A percentile compares a stretch with the other conserved stretches of the same genome.
Evolutionary conservation across 2,797 vertebrate genomes (phyloP).

Genomic region (Heteromormyrus szaboi): DNA sequence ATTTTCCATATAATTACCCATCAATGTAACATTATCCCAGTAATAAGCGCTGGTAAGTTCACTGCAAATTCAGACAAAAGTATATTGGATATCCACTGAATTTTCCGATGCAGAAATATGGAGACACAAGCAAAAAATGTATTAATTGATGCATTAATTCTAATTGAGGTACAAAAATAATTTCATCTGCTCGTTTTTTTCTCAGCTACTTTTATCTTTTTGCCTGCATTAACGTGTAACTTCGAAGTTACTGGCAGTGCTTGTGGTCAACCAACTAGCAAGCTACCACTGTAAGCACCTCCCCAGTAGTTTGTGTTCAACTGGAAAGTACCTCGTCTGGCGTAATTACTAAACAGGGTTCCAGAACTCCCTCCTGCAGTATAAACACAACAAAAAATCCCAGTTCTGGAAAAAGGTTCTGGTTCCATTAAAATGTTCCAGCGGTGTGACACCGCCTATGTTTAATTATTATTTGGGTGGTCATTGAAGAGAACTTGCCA

Average conservation of each 20-base stretch:
- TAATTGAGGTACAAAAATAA: not conserved
- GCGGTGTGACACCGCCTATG: not conserved
- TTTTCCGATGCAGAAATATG: not conserved
- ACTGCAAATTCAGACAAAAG: not conserved
- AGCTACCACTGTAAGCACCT: not conserved
- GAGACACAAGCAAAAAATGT: not conserved
- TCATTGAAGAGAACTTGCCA: constrained; percentile 12
- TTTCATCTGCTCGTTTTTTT: not conserved
- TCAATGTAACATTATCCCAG: not conserved
- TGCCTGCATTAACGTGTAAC: not conserved
- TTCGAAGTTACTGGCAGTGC: not conserved
- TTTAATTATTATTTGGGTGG: not conserved
- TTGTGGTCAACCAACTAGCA: not conserved
- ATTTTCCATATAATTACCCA: not conserved
- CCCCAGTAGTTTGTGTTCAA: not conserved
- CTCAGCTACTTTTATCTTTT: not conserved
- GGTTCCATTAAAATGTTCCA: not conserved
- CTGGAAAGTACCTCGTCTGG: not conserved
- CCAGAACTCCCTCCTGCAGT: not conserved
- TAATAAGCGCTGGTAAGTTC: not conserved
- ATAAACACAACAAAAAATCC: not conserved
- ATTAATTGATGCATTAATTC: not conserved
- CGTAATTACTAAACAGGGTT: not conserved
- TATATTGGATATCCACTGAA: not conserved
- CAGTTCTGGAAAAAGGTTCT: not conserved